Conservation (phyloP, 2,113 vertebrate genomes). For the Sinocyclocheilus anshuiensis region DNA sequence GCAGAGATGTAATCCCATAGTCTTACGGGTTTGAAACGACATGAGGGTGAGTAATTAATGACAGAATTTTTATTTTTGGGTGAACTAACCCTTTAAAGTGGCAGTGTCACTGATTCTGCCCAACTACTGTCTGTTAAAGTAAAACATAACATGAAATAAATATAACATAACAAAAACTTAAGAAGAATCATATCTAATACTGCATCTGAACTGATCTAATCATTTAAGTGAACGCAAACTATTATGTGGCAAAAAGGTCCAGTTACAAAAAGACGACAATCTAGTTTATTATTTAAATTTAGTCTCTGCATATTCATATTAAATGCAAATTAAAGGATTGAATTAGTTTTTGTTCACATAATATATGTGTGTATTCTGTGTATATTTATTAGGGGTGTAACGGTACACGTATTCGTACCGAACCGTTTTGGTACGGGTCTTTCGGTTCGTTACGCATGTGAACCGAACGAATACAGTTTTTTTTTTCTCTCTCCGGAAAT, state of each 20-base stretch:
- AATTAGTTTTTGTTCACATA: too few species aligned
- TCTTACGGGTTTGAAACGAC: too few species aligned
- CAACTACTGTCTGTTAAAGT: background rate
- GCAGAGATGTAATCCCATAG: too few species aligned
- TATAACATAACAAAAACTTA: background rate
- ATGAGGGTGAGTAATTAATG: too few species aligned
- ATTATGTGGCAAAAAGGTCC: background rate
- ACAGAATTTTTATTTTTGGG: too few species aligned
- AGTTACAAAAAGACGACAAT: background rate
- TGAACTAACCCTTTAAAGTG: background rate
- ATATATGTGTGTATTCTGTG: too few species aligned
- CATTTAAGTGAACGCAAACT: background rate
- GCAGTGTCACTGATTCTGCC: background rate
- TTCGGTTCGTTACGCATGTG: too few species aligned
- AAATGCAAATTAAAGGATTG: background rate
- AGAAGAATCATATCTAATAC: background rate
- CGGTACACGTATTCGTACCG: too few species aligned
- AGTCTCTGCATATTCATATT: background rate
- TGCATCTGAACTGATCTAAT: background rate
- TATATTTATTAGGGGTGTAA: too few species aligned
- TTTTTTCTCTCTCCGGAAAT: too few species aligned
- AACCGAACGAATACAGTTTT: too few species aligned
- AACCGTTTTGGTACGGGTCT: too few species aligned
- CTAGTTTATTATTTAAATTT: background rate
- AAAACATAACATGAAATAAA: background rate